Evolutionary conservation across 2,113 vertebrate genomes (phyloP).

Genomic region (Chaenogobius annularis): DNA sequence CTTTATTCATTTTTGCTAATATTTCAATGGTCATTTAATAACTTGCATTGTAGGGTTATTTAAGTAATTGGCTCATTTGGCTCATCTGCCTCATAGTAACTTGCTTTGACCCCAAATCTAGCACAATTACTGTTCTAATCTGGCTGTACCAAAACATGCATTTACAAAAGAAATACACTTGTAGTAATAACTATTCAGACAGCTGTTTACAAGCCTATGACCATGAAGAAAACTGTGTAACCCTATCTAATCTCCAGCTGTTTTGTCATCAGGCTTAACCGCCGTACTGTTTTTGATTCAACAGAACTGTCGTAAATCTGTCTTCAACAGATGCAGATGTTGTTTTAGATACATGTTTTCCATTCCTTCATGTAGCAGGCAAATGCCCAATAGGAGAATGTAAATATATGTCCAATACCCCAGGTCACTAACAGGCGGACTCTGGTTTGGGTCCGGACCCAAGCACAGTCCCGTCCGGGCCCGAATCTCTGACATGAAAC

Average conservation of each 20-base stretch:
- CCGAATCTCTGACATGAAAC: too few species aligned
- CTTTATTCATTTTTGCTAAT: too few species aligned
- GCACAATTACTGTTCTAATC: too few species aligned
- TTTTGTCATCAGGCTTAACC: conserved; percentile 6
- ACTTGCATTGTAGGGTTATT: too few species aligned
- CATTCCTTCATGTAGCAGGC: neutral
- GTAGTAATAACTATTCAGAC: neutral
- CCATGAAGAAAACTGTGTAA: neutral
- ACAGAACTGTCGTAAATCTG: neutral
- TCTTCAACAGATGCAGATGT: neutral
- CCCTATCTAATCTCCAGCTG: neutral
- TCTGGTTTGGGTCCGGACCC: too few species aligned
- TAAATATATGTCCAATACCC: neutral
- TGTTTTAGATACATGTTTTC: neutral
- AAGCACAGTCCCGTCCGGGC: too few species aligned
- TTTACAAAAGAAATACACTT: neutral
- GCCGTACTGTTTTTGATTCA: conserved; percentile 7
- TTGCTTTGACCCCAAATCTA: too few species aligned
- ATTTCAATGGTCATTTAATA: too few species aligned
- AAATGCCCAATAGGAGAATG: neutral
- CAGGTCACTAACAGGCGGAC: too few species aligned
- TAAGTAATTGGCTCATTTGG: too few species aligned
- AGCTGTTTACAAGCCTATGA: neutral
- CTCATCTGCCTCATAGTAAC: too few species aligned
- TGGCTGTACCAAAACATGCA: neutral